These are phyloP conservation scores for Cherax quadricarinatus DNA, from an alignment of 1,140 invertebrate species.

Conservation along the genomic window DNA sequence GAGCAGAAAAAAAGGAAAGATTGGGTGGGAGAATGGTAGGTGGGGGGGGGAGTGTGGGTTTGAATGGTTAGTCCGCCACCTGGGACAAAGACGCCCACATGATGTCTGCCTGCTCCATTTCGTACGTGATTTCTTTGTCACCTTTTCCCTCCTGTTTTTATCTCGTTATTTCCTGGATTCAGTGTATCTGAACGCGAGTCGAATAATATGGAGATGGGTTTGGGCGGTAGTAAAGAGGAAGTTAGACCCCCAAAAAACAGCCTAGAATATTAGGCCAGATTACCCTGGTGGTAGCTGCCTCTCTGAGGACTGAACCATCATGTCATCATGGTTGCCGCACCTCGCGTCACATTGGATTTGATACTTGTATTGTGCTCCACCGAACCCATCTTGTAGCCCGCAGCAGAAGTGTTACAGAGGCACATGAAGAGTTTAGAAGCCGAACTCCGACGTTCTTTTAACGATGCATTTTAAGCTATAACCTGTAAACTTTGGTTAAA, in stretches of 20 bases:
- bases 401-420: too few species aligned
- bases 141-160: slow-evolving; percentile 48
- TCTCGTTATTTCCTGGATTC: slow-evolving; percentile 39
- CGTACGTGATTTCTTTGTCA: slow-evolving; percentile 24
- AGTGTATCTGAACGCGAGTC: slow-evolving; percentile 6
- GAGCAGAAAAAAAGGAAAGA: slow-evolving; percentile 17
- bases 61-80: slow-evolving; percentile 63
- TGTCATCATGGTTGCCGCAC: too few species aligned
- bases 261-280: not conserved
- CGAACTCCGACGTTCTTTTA: too few species aligned
- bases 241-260: not conserved
- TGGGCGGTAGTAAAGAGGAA: not conserved
- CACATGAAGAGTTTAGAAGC: too few species aligned
- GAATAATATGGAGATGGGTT: slow-evolving; percentile 12
- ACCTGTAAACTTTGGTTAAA: too few species aligned
- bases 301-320: not conserved
- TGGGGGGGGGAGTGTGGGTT: slow-evolving; percentile 40
- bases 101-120: slow-evolving; percentile 57
- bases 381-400: too few species aligned
- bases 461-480: too few species aligned
- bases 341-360: too few species aligned
- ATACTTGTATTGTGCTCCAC: too few species aligned
- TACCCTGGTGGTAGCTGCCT: too few species aligned
- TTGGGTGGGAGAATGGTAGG: slow-evolving; percentile 17
- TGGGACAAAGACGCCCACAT: slow-evolving; percentile 58